Evolutionary conservation across 1,140 invertebrate genomes (phyloP), one percentile per base, ranked within the genome.

Genomic region (Sycophila sp.): DNA sequence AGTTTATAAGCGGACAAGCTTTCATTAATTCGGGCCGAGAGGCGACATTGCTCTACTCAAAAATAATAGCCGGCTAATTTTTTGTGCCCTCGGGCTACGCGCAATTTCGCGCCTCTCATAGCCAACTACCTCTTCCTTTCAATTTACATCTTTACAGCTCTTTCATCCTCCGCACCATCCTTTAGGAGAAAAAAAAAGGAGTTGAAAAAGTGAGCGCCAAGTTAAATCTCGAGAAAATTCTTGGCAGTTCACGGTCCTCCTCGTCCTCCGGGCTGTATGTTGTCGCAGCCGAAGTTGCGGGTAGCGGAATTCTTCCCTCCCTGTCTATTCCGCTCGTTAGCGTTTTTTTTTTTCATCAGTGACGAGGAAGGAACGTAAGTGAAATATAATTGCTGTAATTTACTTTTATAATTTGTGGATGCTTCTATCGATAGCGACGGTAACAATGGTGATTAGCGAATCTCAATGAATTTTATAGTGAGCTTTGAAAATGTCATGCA

Each of bases 11-110:
- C n/a, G 47, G 7, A 47, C 30, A 64, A 69, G 49, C 51, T 49
- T 53, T 71, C 71, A 76, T 78, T 75, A 76, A 78, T 76, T 74
- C 56, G 42, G 1, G 42, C 30, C 32, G 38, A 69, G 66, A 55
- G 15, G 28, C 8, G 26, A 47, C n/a, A 22, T 38, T 30, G 56
- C 24, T 42, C 72, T 75, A 64, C 68, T 60, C 47, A 47, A 42
- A 63, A 64, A 64, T 64, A 70, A 70, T 64, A 64, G 51, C 22
- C n/a, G 7, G 60, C 51, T 70, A 70, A 70, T 70, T 70, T 69
- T 58, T 70, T 58, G 49, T 64, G 38, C 17, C 34, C 40, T 58
- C 38, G 32, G 56, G 40, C 40, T 17, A 19, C 19, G 28, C n/a
- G 22, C 40, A 64, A 53, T 55, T 69, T 36, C 59, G 19, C 45